Conservation (phyloP, 2,113 vertebrate genomes). For the Oriolus oriolus region DNA sequence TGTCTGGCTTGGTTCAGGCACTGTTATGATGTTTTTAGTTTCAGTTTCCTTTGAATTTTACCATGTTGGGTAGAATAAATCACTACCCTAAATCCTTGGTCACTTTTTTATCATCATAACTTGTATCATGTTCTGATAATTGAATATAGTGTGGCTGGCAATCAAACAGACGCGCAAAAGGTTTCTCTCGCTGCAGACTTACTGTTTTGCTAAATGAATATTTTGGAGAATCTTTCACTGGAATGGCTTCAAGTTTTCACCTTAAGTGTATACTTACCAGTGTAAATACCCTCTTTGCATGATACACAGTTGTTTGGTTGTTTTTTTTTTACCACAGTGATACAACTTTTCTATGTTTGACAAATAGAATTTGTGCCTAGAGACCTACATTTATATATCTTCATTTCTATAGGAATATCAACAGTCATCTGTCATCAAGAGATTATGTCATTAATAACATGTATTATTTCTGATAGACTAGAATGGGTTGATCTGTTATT, state of each 20-base stretch:
- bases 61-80: background rate
- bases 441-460: background rate
- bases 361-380: background rate
- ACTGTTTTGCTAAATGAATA: background rate
- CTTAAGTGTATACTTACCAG: background rate
- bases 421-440: background rate
- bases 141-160: background rate
- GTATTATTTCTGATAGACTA: background rate
- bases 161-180: background rate
- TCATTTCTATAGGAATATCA: background rate
- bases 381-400: background rate
- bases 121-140: background rate
- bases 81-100: background rate
- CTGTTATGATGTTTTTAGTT: background rate
- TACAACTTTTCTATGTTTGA: rapidly evolving
- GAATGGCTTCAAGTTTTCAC: background rate
- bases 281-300: background rate
- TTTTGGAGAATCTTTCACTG: background rate
- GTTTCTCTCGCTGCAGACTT: background rate
- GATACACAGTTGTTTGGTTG: background rate
- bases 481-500: background rate
- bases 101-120: background rate
- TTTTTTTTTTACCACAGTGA: background rate
- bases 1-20: background rate
- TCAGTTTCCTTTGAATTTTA: background rate